Evolutionary conservation across 2,113 vertebrate genomes (phyloP).

Genomic region (Campylorhamphus procurvoides): DNA sequence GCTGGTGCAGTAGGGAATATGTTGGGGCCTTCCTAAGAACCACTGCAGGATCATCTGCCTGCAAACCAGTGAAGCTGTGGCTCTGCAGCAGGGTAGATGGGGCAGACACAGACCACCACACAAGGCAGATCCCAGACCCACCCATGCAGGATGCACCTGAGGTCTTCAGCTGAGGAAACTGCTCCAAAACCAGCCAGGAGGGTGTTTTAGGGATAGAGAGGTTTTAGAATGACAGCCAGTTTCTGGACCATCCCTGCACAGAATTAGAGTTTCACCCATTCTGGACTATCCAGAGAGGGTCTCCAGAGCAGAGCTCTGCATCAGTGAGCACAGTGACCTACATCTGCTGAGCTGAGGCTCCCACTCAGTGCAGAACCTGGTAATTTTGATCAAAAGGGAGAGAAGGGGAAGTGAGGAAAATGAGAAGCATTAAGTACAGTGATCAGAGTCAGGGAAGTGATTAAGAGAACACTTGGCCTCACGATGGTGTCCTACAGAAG

Average conservation of each 20-base stretch:
- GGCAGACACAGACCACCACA: rapidly evolving
- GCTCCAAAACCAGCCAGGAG: background rate
- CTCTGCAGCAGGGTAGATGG: background rate
- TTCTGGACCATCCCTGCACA: background rate
- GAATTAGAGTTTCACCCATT: background rate
- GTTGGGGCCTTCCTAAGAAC: background rate
- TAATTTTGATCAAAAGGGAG: background rate
- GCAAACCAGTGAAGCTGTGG: background rate
- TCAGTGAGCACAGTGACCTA: background rate
- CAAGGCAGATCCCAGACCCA: background rate
- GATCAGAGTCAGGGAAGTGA: background rate
- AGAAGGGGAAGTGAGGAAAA: background rate
- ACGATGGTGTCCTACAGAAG: rapidly evolving
- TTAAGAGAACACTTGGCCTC: background rate
- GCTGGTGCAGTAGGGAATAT: background rate
- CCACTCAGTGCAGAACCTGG: background rate
- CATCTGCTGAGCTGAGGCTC: background rate
- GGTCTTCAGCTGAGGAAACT: background rate
- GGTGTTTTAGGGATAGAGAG: background rate
- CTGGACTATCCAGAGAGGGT: background rate
- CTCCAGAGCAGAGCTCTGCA: background rate
- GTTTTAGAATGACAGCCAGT: background rate
- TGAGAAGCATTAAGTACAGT: background rate
- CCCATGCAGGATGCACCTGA: background rate
- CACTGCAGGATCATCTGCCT: background rate